Conservation (phyloP, 2,888 invertebrate species). For the Cetonia aurata region DNA sequence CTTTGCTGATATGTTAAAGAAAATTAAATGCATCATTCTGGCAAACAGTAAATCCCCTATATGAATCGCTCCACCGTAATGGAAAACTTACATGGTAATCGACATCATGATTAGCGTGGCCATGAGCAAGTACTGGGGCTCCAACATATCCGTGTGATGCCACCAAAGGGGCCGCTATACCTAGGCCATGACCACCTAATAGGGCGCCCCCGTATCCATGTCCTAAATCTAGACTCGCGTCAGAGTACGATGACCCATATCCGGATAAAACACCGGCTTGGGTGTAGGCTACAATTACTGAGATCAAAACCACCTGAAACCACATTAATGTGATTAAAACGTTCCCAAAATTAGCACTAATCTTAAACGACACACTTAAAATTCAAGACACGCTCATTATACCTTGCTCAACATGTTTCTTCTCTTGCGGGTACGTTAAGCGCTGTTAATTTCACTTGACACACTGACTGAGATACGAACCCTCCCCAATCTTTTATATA, state of each 20-base stretch:
- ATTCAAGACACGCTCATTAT: background rate
- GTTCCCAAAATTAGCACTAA: too few species aligned
- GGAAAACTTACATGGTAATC: slow-evolving; percentile 53
- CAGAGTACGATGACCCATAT: slow-evolving; percentile 45
- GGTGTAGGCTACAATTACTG: slow-evolving; percentile 50
- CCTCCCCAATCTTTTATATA: slow-evolving; percentile 24
- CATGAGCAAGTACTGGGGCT: slow-evolving; percentile 40
- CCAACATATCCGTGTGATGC: slow-evolving; percentile 48
- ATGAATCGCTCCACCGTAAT: background rate
- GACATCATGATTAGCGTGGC: slow-evolving; percentile 40
- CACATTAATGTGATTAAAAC: background rate
- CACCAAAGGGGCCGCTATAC: slow-evolving; percentile 43
- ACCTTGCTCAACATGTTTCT: slow-evolving; percentile 29
- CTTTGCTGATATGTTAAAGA: too few species aligned
- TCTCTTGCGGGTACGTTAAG: background rate
- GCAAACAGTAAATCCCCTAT: background rate
- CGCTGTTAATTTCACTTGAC: slow-evolving; percentile 12
- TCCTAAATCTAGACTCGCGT: slow-evolving; percentile 27
- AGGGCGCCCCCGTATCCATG: slow-evolving; percentile 24
- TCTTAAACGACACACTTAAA: too few species aligned
- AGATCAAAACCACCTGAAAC: slow-evolving; percentile 50
- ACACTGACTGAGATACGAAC: slow-evolving; percentile 31
- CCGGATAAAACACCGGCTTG: slow-evolving; percentile 52
- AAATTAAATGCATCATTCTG: too few species aligned
- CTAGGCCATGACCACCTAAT: slow-evolving; percentile 41